Percentiles rank a stretch among this genome's conserved stretches.
Evolutionary conservation across 1,140 invertebrate genomes (phyloP).

Genomic region (Lordiphosa clarofinis): DNA sequence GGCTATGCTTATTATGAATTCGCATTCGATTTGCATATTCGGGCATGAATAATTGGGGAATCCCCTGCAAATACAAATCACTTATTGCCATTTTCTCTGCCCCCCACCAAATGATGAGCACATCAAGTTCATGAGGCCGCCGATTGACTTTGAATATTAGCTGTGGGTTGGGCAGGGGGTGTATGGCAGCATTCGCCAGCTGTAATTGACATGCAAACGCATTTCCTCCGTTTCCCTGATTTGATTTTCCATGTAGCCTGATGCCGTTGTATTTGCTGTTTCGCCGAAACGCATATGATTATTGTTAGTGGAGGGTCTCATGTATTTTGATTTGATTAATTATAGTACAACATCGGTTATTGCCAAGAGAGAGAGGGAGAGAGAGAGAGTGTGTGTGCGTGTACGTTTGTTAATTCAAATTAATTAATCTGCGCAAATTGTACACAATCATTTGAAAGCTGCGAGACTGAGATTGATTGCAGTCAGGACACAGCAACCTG

Average conservation of each 20-base stretch:
- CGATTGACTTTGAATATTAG: constrained; percentile 75
- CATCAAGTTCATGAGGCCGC: constrained; percentile 64
- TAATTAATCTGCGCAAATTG: constrained; percentile 72
- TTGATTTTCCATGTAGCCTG: constrained; percentile 58
- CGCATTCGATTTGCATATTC: constrained; percentile 71
- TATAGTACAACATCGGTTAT: constrained; percentile 57
- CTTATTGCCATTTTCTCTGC: constrained; percentile 21
- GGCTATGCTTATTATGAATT: constrained; percentile 49
- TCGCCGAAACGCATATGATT: constrained; percentile 57
- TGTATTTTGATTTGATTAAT: constrained; percentile 74
- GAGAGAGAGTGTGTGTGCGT: constrained; percentile 6
- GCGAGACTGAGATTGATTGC: constrained; percentile 66
- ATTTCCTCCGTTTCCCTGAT: constrained; percentile 50
- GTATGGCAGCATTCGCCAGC: constrained; percentile 32
- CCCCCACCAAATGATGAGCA: constrained; percentile 7
- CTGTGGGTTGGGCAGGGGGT: neutral
- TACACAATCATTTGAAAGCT: constrained; percentile 18
- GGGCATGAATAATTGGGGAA: constrained; percentile 65
- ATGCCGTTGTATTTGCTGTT: no score
- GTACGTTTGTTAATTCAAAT: constrained; percentile 66
- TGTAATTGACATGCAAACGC: constrained; percentile 75
- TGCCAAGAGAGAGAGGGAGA: neutral
- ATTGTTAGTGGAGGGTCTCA: constrained; percentile 41
- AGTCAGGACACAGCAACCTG: constrained; percentile 2
- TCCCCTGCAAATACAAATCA: constrained; percentile 16